phyloP scores from a whole-genome alignment of 2,113 vertebrate species.

The Pedionomus torquatus region DNA sequence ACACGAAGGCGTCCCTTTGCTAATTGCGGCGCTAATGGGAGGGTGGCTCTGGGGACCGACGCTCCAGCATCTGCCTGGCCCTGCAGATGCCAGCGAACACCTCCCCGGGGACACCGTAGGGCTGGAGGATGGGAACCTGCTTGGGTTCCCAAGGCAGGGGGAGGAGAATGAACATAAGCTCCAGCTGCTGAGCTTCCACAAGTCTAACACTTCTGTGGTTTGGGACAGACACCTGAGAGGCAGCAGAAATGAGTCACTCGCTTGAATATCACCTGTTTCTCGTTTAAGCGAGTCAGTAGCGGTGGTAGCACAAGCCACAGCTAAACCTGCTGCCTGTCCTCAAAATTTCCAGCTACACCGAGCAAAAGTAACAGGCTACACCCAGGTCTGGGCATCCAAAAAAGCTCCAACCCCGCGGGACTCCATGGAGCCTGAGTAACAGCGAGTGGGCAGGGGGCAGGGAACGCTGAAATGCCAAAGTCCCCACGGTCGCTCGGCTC shows the following conservation, averaged over 20 bases:
- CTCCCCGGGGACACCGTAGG: rapidly evolving
- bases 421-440: background rate
- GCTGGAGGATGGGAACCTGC: background rate
- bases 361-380: background rate
- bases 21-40: rapidly evolving
- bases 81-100: too few species aligned
- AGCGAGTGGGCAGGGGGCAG: background rate
- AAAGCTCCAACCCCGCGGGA: background rate
- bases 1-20: rapidly evolving
- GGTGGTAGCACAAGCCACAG: background rate
- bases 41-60: rapidly evolving
- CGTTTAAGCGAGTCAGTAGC: background rate
- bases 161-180: background rate
- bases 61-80: background rate
- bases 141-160: background rate
- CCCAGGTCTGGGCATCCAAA: background rate
- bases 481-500: background rate
- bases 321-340: background rate
- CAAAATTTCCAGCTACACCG: background rate
- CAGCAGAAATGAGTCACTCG: background rate
- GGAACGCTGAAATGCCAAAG: background rate
- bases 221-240: background rate
- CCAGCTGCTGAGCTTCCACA: background rate
- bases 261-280: background rate
- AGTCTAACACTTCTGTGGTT: background rate